These are phyloP conservation scores for Parapristionchus giblindavisi DNA, from an alignment of 2,888 invertebrate genomes.

Conservation along the genomic window DNA sequence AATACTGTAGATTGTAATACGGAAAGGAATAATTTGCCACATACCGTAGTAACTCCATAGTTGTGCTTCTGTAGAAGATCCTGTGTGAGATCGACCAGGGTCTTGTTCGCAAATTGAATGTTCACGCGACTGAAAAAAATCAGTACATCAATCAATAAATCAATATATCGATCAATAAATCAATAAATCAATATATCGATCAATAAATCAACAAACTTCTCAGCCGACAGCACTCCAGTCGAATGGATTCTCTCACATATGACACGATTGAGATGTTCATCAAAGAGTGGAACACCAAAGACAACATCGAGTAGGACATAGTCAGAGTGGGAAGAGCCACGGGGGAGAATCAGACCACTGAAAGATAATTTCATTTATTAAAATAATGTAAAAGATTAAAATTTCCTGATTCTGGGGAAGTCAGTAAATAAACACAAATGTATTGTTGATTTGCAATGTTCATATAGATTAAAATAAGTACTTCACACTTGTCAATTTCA, in stretches of 20 bases:
- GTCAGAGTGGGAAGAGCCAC: conserved; percentile 70
- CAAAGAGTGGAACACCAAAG: conserved; percentile 91
- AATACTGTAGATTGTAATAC: neutral
- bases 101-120: conserved; percentile 53
- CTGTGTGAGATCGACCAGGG: conserved; percentile 47
- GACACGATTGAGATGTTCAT: conserved; percentile 83
- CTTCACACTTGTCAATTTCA: too few relatives aligned
- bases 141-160: neutral
- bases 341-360: conserved; percentile 17
- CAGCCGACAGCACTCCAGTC: conserved; percentile 75
- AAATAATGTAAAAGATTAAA: too few relatives aligned
- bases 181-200: neutral
- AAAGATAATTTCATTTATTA: too few relatives aligned
- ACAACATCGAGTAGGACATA: conserved; percentile 89
- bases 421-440: too few relatives aligned
- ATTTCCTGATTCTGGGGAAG: neutral
- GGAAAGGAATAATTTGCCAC: neutral
- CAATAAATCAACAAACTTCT: neutral
- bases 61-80: conserved; percentile 51
- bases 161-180: neutral
- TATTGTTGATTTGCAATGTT: neutral
- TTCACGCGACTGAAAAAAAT: conserved; percentile 48
- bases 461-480: too few relatives aligned
- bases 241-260: conserved; percentile 83
- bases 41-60: conserved; percentile 49